These are phyloP conservation scores for Anneissia japonica DNA, from an alignment of 35 echinoderm and acorn worm species.

Conservation along the genomic window DNA sequence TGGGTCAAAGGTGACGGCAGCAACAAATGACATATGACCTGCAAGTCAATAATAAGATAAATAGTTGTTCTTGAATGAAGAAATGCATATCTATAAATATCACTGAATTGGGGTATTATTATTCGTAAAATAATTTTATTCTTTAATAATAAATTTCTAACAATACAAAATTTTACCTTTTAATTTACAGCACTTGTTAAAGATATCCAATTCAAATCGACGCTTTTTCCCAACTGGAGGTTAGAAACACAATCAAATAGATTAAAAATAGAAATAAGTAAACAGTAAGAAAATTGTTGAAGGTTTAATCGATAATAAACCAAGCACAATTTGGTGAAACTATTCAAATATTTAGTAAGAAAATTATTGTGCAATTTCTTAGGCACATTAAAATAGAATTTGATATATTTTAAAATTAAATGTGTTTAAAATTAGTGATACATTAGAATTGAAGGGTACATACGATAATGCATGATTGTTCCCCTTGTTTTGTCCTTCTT, in stretches of 20 bases:
- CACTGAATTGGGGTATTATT: neutral
- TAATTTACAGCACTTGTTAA: neutral
- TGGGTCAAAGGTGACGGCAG: constrained; percentile 59
- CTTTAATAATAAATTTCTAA: too few relatives aligned
- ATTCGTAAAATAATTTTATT: neutral
- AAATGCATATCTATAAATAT: neutral
- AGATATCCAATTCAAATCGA: neutral
- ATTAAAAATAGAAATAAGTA: too few relatives aligned
- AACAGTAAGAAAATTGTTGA: too few relatives aligned
- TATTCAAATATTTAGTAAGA: too few relatives aligned
- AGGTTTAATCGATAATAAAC: too few relatives aligned
- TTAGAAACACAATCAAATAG: too few relatives aligned
- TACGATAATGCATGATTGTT: constrained; percentile 63
- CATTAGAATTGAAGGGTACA: constrained; percentile 9
- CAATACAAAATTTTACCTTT: too few relatives aligned
- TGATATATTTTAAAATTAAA: neutral
- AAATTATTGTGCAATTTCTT: too few relatives aligned
- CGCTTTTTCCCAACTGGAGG: neutral
- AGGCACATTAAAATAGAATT: too few relatives aligned
- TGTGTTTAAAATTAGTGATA: neutral
- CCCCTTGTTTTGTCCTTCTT: constrained; percentile 9
- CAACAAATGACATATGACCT: constrained; percentile 78
- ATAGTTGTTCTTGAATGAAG: neutral
- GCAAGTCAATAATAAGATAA: neutral
- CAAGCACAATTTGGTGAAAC: too few relatives aligned